Percentiles rank a stretch among this genome's conserved stretches.
Evolutionary conservation across 2,113 vertebrate genomes (phyloP).

Genomic region (Piprites chloris): DNA sequence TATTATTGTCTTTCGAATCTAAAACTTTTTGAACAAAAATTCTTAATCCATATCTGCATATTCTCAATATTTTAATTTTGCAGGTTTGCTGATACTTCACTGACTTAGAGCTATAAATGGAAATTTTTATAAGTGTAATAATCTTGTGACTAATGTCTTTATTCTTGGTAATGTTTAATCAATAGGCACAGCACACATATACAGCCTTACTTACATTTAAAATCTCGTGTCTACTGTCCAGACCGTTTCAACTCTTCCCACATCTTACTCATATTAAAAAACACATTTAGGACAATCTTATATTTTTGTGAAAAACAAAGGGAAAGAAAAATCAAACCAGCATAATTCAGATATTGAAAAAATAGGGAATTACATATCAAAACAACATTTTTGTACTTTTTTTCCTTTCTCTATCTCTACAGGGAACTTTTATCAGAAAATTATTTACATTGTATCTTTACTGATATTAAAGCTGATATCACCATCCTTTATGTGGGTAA

Average conservation of each 20-base stretch:
- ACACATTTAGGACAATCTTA: not conserved
- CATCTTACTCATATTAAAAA: not conserved
- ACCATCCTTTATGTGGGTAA: not conserved
- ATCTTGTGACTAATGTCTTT: not conserved
- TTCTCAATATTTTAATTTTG: not conserved
- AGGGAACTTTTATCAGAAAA: not conserved
- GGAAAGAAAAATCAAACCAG: not conserved
- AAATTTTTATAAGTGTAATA: not conserved
- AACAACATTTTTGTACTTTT: not conserved
- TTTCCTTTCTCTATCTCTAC: not conserved
- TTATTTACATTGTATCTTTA: not conserved
- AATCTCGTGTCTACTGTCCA: not conserved
- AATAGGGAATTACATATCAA: not conserved
- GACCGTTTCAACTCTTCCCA: not conserved
- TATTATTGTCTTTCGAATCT: not conserved
- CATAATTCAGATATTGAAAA: not conserved
- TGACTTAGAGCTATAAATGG: not conserved
- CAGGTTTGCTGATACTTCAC: not conserved
- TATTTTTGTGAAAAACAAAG: not conserved
- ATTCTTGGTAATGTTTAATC: not conserved
- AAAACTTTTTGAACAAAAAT: not conserved
- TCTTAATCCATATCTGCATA: not conserved
- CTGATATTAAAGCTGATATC: not conserved
- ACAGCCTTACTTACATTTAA: not conserved
- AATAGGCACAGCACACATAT: rapidly evolving